phyloP scores from a whole-genome alignment of 1,140 invertebrate genomes.

The Drosophila athabasca region DNA sequence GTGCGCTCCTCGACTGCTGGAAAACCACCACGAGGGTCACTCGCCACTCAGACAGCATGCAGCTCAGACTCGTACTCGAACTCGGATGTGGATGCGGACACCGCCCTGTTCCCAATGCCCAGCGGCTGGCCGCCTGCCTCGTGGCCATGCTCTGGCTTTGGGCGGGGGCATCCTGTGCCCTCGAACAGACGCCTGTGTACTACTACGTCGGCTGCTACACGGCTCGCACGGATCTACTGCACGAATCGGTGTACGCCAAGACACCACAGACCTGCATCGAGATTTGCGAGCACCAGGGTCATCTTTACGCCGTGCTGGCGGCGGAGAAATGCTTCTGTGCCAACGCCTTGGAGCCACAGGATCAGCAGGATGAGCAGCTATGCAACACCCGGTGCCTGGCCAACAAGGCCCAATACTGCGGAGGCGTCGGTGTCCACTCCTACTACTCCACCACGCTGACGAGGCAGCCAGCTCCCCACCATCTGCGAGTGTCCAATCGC shows the following conservation, averaged over 20 bases:
- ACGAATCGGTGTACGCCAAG: slow-evolving; percentile 76
- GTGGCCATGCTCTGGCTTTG: slow-evolving; percentile 29
- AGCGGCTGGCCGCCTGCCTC: slow-evolving; percentile 27
- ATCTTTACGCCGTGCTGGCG: slow-evolving; percentile 68
- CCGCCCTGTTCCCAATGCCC: slow-evolving; percentile 34
- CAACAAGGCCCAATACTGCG: slow-evolving; percentile 85
- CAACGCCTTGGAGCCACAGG: slow-evolving; percentile 45
- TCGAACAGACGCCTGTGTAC: slow-evolving; percentile 52
- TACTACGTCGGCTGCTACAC: slow-evolving; percentile 78
- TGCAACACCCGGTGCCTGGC: slow-evolving; percentile 84
- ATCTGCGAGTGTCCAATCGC: slow-evolving; percentile 83
- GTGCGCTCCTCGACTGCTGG: background rate
- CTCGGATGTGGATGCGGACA: slow-evolving; percentile 33
- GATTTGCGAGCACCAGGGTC: slow-evolving; percentile 67
- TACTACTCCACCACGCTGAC: slow-evolving; percentile 84
- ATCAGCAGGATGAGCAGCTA: slow-evolving; percentile 65
- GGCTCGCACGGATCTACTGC: slow-evolving; percentile 63
- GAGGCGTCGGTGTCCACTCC: slow-evolving; percentile 84
- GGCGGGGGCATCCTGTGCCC: slow-evolving; percentile 4
- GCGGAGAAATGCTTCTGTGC: slow-evolving; percentile 73
- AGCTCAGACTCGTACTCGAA: slow-evolving; percentile 12
- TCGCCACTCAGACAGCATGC: slow-evolving; percentile 35
- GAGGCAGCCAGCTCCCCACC: slow-evolving; percentile 83
- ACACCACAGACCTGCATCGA: slow-evolving; percentile 75
- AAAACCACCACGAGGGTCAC: slow-evolving; percentile 25